A percentile compares a stretch with the other conserved stretches of the same genome.
phyloP scores from a whole-genome alignment of 2,797 vertebrate species.

The Micromesistius poutassou region DNA sequence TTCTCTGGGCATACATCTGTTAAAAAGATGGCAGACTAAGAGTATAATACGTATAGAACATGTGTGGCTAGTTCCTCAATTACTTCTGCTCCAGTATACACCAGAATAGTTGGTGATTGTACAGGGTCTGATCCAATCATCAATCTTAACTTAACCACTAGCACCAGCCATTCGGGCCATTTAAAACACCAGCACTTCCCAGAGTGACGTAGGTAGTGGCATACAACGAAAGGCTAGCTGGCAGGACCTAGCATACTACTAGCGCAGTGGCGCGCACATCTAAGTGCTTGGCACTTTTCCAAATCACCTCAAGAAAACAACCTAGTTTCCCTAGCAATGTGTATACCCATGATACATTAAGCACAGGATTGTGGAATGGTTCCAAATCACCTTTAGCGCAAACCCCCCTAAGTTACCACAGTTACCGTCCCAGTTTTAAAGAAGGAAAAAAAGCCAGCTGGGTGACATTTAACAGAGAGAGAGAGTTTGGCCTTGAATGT shows the following conservation, averaged over 20 bases:
- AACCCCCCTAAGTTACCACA: background rate
- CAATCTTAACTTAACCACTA: background rate
- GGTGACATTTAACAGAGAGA: slow-evolving; percentile 45
- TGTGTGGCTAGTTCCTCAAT: background rate
- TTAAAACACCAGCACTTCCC: background rate
- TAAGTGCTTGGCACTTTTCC: slow-evolving; percentile 29
- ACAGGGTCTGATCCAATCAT: background rate
- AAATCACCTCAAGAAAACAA: slow-evolving; percentile 17
- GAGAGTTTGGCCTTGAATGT: slow-evolving; percentile 36
- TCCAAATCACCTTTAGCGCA: slow-evolving; percentile 22
- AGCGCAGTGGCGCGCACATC: background rate
- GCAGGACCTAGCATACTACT: background rate
- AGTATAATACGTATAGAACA: background rate
- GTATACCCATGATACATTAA: background rate
- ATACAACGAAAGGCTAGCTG: background rate
- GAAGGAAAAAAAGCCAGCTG: slow-evolving; percentile 57
- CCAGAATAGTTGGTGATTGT: background rate
- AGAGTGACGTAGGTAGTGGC: background rate
- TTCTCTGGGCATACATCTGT: background rate
- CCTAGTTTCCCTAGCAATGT: slow-evolving; percentile 19
- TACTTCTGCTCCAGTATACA: background rate
- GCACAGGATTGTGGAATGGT: slow-evolving; percentile 20
- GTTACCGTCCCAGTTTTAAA: slow-evolving; percentile 28
- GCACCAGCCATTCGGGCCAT: background rate
- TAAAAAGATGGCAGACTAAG: background rate